These are phyloP conservation scores for Lethenteron reissneri DNA, from an alignment of 2,113 vertebrate genomes.

Conservation along the genomic window DNA sequence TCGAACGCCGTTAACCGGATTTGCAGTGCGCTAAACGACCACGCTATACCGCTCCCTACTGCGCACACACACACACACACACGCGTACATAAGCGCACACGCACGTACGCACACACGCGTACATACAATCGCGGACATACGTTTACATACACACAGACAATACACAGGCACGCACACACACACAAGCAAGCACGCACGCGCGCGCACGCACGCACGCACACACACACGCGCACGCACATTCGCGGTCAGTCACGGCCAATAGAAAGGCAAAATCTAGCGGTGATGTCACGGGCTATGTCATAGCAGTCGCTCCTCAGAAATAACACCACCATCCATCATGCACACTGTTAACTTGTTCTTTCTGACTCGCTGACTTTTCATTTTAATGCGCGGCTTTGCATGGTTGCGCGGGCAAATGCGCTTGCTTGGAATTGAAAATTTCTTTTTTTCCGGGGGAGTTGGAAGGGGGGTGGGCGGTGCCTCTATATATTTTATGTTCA, in stretches of 20 bases:
- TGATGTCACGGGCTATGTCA: slow-evolving; percentile 3
- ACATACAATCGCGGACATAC: background rate
- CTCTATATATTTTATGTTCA: no score
- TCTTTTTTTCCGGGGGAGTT: background rate
- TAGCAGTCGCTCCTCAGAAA: slow-evolving; percentile 4
- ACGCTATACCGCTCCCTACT: no score
- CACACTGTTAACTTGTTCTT: slow-evolving; percentile 4
- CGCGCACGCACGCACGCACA: background rate
- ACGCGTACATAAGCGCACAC: background rate
- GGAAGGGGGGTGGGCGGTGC: no score
- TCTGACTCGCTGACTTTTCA: slow-evolving; percentile 6
- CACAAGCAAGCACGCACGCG: background rate
- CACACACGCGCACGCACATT: background rate
- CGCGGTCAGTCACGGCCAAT: slow-evolving; percentile 3
- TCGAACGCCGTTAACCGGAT: no score
- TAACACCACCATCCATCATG: slow-evolving; percentile 5
- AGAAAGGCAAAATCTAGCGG: background rate
- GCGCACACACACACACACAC: background rate
- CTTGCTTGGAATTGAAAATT: background rate
- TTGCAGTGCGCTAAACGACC: no score
- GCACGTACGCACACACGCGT: background rate
- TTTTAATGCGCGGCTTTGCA: slow-evolving; percentile 4
- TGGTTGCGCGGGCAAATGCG: slow-evolving; percentile 4
- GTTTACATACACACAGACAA: background rate
- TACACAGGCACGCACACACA: background rate